A percentile compares a stretch with the other conserved stretches of the same genome.
Conservation (phyloP, 2,113 vertebrate genomes). For the Chinchilla lanigera region DNA sequence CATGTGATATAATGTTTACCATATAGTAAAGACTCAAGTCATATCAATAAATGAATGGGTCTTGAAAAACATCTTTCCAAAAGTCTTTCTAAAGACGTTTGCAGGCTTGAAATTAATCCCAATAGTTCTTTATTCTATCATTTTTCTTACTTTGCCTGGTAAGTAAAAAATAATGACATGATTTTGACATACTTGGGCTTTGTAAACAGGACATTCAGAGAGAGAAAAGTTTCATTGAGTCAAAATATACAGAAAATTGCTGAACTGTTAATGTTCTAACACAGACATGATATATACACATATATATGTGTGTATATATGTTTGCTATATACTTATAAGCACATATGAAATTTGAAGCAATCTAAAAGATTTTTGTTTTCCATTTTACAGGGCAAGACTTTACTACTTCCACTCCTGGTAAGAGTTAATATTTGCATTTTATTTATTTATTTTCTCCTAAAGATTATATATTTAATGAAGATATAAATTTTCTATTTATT, state of each 20-base stretch:
- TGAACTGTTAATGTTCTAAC: background rate
- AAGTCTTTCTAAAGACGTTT: background rate
- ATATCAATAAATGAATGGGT: background rate
- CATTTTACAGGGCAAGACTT: background rate
- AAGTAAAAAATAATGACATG: background rate
- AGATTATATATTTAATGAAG: background rate
- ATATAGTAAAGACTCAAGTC: background rate
- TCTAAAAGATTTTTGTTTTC: slow-evolving; percentile 61
- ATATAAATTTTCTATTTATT: background rate
- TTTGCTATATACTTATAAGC: background rate
- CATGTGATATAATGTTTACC: background rate
- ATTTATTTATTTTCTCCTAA: background rate
- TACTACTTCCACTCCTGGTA: rapidly evolving
- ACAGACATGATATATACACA: background rate
- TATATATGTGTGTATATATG: background rate
- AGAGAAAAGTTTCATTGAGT: background rate
- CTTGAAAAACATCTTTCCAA: background rate
- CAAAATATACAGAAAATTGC: background rate
- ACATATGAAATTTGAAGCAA: background rate
- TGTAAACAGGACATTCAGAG: background rate
- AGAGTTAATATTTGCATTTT: slow-evolving; percentile 69
- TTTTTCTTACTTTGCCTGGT: background rate
- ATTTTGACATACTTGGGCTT: background rate
- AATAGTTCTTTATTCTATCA: background rate
- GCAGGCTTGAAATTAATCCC: background rate